phyloP scores from a whole-genome alignment of 1,140 invertebrate genomes.

The Drosophila sp. region DNA sequence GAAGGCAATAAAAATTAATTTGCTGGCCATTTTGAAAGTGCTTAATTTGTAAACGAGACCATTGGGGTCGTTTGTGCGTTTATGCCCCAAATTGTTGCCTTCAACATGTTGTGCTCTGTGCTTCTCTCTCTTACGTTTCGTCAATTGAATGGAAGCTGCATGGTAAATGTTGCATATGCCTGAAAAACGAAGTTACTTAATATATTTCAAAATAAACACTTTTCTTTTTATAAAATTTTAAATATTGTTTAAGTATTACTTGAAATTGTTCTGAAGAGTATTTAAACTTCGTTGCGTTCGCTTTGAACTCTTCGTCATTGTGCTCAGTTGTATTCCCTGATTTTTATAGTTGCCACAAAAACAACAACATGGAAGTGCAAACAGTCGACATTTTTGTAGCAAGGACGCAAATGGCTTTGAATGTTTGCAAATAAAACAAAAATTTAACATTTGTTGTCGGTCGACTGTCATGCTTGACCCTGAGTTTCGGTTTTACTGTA shows the following conservation, averaged over 20 bases:
- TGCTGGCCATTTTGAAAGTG: constrained; percentile 80
- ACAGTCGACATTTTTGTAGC: constrained; percentile 60
- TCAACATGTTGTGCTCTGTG: constrained; percentile 56
- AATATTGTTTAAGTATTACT: neutral
- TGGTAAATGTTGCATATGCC: neutral
- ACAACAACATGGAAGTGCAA: constrained; percentile 35
- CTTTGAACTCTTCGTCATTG: constrained; percentile 11
- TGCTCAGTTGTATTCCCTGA: constrained; percentile 58
- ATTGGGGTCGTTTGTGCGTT: constrained; percentile 65
- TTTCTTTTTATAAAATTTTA: neutral
- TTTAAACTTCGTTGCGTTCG: constrained; percentile 22
- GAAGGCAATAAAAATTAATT: constrained; percentile 81
- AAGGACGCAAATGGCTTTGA: constrained; percentile 78
- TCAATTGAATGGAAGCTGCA: constrained; percentile 7
- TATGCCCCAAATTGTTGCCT: constrained; percentile 56
- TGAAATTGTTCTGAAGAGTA: constrained; percentile 25
- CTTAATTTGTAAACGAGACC: constrained; percentile 83
- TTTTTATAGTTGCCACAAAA: constrained; percentile 64
- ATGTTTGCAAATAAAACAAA: constrained; percentile 80
- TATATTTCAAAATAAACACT: neutral
- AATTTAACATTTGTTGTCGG: constrained; percentile 65
- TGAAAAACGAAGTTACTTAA: neutral
- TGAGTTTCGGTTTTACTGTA: neutral
- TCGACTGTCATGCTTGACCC: constrained; percentile 38
- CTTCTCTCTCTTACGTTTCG: neutral